These are phyloP conservation scores for Gallirallus australis DNA, from an alignment of 2,797 vertebrate species.

Conservation along the genomic window DNA sequence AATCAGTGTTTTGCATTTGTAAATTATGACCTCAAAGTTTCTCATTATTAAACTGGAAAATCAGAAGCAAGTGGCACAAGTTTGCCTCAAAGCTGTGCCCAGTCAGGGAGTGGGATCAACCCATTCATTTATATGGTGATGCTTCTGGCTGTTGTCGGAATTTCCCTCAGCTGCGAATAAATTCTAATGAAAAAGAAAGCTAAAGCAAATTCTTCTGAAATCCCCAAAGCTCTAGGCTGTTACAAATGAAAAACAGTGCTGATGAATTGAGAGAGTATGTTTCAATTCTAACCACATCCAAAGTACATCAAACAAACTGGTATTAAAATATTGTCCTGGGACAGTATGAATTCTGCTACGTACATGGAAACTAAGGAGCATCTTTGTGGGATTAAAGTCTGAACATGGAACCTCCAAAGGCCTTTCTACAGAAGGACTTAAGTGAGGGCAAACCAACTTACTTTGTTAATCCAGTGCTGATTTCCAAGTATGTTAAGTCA, in stretches of 20 bases:
- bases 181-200: slow-evolving; percentile 53
- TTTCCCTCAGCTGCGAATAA: slow-evolving; percentile 30
- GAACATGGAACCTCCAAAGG: background rate
- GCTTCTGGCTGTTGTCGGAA: slow-evolving; percentile 31
- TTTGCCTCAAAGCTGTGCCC: background rate
- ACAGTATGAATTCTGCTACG: background rate
- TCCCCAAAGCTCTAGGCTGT: slow-evolving; percentile 36
- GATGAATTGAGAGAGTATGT: slow-evolving; percentile 6
- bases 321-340: background rate
- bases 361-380: background rate
- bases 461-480: background rate
- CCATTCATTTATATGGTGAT: slow-evolving; percentile 14
- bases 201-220: slow-evolving; percentile 56
- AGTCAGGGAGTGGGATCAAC: slow-evolving; percentile 31
- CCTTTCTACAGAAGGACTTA: background rate
- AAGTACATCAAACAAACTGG: background rate
- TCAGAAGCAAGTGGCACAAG: background rate
- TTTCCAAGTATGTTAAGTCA: background rate
- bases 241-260: slow-evolving; percentile 25
- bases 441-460: background rate
- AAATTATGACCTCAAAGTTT: slow-evolving; percentile 28
- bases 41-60: slow-evolving; percentile 18
- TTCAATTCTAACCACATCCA: slow-evolving; percentile 24
- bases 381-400: background rate
- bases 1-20: slow-evolving; percentile 19